phyloP scores from a whole-genome alignment of 2,113 vertebrate genomes.

The Mesoclemmys tuberculata region DNA sequence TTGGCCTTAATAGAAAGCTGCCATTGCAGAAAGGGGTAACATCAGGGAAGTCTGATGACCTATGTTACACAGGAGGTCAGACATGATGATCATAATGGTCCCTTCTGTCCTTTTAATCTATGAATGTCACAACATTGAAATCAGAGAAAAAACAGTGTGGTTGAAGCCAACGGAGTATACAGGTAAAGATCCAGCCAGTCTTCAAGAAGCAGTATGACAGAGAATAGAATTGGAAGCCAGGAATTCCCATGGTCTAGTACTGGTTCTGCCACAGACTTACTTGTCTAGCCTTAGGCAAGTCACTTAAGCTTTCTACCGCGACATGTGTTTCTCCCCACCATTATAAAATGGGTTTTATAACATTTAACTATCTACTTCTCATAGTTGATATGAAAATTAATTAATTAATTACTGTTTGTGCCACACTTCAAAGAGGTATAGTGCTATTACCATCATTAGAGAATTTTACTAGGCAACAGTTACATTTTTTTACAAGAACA shows the following conservation, averaged over 20 bases:
- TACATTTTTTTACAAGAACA: conserved; percentile 18
- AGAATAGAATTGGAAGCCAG: conserved; percentile 12
- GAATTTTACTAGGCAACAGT: conserved; percentile 32
- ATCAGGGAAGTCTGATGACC: background rate
- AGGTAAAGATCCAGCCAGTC: background rate
- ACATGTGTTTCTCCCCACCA: background rate
- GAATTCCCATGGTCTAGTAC: background rate
- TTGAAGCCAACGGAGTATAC: conserved; percentile 20
- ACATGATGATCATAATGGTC: background rate
- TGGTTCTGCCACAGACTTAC: background rate
- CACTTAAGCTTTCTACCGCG: conserved; percentile 8
- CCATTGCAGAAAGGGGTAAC: background rate
- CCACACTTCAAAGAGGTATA: background rate
- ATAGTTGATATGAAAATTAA: conserved; percentile 47
- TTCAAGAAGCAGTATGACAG: conserved; percentile 34
- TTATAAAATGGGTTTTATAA: conserved; percentile 28
- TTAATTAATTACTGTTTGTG: conserved; percentile 20
- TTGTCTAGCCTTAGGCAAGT: background rate
- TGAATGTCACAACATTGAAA: background rate
- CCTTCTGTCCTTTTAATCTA: background rate
- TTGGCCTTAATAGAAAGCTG: background rate
- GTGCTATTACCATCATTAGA: conserved; percentile 13
- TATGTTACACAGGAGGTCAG: background rate
- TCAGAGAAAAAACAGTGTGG: conserved; percentile 5
- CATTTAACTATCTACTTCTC: conserved; percentile 13